Evolutionary conservation across 1,140 invertebrate genomes (phyloP).

Genomic region (Pogonus chalceus): DNA sequence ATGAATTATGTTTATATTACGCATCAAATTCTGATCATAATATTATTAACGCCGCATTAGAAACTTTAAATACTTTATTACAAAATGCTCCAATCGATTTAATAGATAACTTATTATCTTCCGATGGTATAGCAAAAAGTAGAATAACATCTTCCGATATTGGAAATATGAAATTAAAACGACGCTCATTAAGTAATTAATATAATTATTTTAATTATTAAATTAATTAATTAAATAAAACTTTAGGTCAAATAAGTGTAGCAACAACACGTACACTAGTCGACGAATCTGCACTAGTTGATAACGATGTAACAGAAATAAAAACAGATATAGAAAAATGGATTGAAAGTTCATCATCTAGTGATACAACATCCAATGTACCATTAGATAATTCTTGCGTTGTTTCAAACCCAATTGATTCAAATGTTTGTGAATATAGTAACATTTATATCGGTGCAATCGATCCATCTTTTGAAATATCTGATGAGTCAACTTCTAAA

Average conservation of each 20-base stretch:
- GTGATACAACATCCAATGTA: neutral
- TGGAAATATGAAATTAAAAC: conserved; percentile 31
- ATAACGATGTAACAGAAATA: conserved; percentile 28
- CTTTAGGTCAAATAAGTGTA: conserved; percentile 32
- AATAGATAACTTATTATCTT: conserved; percentile 44
- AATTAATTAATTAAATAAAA: conserved; percentile 4
- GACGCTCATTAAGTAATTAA: conserved; percentile 41
- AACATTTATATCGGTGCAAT: conserved; percentile 18
- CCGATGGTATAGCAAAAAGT: conserved; percentile 43
- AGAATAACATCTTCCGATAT: conserved; percentile 33
- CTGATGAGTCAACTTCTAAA: conserved; percentile 19
- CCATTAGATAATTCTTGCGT: neutral
- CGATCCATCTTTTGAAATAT: conserved; percentile 17
- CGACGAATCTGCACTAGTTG: conserved; percentile 28
- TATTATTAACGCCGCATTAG: conserved; percentile 71
- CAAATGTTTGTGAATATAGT: conserved; percentile 12
- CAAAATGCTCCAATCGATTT: conserved; percentile 52
- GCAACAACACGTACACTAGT: conserved; percentile 29
- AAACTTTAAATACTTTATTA: conserved; percentile 66
- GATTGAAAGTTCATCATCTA: conserved; percentile 25
- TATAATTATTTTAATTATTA: neutral
- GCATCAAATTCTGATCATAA: conserved; percentile 65
- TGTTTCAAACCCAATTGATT: neutral
- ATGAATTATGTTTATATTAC: conserved; percentile 70
- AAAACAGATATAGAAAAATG: conserved; percentile 29